These are phyloP conservation scores for Lysiphlebus fabarum DNA, from an alignment of 1,140 invertebrate genomes.

Conservation along the genomic window DNA sequence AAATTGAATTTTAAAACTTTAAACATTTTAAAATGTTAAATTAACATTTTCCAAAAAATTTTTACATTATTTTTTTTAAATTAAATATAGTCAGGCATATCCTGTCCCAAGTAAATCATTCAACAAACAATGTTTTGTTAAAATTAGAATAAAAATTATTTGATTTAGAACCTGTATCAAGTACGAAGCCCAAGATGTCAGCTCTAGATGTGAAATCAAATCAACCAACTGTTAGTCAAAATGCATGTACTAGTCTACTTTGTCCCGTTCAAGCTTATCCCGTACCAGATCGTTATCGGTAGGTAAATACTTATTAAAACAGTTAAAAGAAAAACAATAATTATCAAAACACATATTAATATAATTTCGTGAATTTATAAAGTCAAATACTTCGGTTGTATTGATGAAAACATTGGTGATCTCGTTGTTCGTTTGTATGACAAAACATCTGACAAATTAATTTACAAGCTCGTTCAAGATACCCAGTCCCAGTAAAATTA, in stretches of 20 bases:
- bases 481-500: constrained; percentile 60
- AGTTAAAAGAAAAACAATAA: too few species aligned
- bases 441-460: too few species aligned
- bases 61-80: too few species aligned
- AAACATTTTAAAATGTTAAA: too few species aligned
- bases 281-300: constrained; percentile 32
- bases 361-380: constrained; percentile 66
- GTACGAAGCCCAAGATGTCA: constrained; percentile 57
- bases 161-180: constrained; percentile 56
- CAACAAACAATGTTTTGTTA: constrained; percentile 49
- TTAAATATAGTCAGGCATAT: too few species aligned
- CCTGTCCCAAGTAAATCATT: constrained; percentile 58
- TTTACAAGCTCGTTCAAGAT: constrained; percentile 61
- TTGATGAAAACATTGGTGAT: constrained; percentile 29
- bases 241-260: constrained; percentile 49
- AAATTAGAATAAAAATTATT: background rate
- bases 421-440: constrained; percentile 64
- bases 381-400: constrained; percentile 59
- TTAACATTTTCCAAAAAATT: too few species aligned
- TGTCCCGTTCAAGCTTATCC: constrained; percentile 64
- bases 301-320: constrained; percentile 15
- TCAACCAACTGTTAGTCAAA: constrained; percentile 38
- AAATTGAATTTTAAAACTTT: too few species aligned
- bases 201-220: constrained; percentile 52
- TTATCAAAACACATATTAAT: too few species aligned